Conservation (phyloP, 2,113 vertebrate species). For the Mohoua ochrocephala region DNA sequence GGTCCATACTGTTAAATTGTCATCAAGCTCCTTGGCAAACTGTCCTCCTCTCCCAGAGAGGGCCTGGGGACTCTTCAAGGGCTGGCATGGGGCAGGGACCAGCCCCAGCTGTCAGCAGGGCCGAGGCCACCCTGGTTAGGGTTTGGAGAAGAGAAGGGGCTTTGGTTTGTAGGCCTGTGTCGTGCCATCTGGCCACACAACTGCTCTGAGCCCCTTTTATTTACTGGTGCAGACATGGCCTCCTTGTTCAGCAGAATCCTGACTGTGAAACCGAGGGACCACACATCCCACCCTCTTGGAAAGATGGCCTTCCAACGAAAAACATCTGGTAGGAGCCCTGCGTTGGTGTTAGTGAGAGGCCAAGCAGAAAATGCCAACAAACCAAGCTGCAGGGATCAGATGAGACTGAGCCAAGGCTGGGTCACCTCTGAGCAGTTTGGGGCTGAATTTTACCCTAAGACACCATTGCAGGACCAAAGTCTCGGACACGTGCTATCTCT, state of each 20-base stretch:
- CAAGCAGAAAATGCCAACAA: neutral
- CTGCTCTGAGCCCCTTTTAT: neutral
- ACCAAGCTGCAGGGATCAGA: neutral
- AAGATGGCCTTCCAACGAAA: neutral
- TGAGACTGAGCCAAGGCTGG: neutral
- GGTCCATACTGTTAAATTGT: neutral
- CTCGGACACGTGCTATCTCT: neutral
- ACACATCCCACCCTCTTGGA: neutral
- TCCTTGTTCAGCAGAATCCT: neutral
- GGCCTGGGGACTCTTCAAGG: neutral
- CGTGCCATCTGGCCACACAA: neutral
- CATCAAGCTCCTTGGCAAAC: neutral
- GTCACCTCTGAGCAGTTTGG: neutral
- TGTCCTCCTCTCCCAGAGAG: neutral
- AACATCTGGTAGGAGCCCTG: neutral
- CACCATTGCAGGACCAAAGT: neutral
- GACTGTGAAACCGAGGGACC: neutral
- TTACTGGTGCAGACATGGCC: neutral
- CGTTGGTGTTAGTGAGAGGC: accelerated
- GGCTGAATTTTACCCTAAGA: neutral
- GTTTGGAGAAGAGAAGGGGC: neutral
- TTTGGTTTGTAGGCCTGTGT: neutral
- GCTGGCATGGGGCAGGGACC: neutral
- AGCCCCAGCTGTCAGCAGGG: neutral
- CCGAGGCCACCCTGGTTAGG: neutral